These are phyloP conservation scores for Rallus limicola DNA, from an alignment of 2,113 vertebrate species.

Conservation along the genomic window DNA sequence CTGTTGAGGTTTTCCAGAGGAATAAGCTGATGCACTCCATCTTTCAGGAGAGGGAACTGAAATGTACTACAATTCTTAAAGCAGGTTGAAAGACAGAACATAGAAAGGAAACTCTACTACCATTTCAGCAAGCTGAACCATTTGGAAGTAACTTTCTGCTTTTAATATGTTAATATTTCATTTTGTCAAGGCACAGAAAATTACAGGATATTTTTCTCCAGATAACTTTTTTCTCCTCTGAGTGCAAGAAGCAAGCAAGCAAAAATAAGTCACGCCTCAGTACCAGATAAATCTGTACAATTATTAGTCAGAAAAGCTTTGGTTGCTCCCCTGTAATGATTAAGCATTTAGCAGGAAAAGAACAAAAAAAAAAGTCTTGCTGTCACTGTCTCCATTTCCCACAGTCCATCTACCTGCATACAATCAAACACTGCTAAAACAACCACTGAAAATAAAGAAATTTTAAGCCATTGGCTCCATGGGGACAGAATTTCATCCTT, in stretches of 20 bases:
- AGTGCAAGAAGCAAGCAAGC: not conserved
- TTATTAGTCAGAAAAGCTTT: not conserved
- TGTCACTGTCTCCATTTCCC: not conserved
- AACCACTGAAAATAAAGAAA: not conserved
- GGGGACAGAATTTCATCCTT: not conserved
- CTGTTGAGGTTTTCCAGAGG: not conserved
- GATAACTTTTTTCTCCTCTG: accelerated
- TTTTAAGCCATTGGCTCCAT: not conserved
- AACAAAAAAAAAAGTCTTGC: not conserved
- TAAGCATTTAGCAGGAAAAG: accelerated
- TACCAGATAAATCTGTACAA: not conserved
- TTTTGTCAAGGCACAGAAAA: not conserved
- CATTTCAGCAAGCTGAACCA: not conserved
- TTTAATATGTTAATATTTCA: not conserved
- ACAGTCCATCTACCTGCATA: not conserved
- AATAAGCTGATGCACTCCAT: not conserved
- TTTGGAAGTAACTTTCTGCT: not conserved
- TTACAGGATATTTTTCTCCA: not conserved
- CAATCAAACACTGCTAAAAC: not conserved
- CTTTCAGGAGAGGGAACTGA: not conserved
- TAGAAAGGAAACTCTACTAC: not conserved
- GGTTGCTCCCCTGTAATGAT: not conserved
- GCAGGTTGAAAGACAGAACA: not conserved
- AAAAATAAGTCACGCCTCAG: not conserved
- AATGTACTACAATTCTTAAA: not conserved